These are phyloP conservation scores for Tricholaema leucomelas DNA, from an alignment of 2,113 vertebrate species.

Conservation along the genomic window DNA sequence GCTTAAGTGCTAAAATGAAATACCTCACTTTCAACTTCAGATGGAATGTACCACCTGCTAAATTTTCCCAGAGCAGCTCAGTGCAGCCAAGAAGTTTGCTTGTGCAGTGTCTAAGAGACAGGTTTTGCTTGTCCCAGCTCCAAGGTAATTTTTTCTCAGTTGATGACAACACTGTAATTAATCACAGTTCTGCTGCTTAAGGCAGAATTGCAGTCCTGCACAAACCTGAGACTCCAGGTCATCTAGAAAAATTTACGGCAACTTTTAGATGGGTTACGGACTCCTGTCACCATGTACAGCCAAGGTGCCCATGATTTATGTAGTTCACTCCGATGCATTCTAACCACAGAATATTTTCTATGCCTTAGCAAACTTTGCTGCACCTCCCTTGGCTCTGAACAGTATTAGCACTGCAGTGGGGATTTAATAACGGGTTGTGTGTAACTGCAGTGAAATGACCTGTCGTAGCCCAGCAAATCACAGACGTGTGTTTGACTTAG, in stretches of 20 bases:
- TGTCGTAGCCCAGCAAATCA: neutral
- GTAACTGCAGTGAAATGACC: neutral
- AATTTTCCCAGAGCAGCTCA: neutral
- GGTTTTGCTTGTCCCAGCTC: neutral
- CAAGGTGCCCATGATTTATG: neutral
- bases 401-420: neutral
- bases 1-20: neutral
- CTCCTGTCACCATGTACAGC: neutral
- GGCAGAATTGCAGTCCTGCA: neutral
- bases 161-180: neutral
- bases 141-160: neutral
- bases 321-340: neutral
- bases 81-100: neutral
- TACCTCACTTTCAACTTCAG: neutral
- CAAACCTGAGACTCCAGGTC: neutral
- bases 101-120: neutral
- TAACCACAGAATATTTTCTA: neutral
- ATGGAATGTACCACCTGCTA: neutral
- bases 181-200: neutral
- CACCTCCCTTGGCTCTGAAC: neutral
- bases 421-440: neutral
- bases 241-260: neutral
- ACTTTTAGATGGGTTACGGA: neutral
- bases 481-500: neutral
- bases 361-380: neutral